Base-by-base conservation (phyloP, 2,888 invertebrate species). In the Tetramorium bicarinatum region DNA sequence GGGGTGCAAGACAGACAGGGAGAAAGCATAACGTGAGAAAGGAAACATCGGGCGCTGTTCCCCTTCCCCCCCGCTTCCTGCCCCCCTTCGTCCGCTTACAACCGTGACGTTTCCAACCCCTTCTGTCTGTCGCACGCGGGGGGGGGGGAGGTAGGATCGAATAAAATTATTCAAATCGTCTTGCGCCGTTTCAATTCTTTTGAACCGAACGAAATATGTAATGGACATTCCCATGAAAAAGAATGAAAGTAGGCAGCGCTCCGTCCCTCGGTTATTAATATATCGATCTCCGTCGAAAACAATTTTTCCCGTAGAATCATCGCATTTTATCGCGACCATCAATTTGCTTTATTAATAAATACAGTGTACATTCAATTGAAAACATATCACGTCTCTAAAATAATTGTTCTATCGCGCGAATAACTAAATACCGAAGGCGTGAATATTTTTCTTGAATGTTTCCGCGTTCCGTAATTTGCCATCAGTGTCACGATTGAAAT, bases 21-120 rank as follows among this genome's bases (percentile, higher is more conserved):
- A 83, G 87, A 87, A 79, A 80, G 75, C 81, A 44, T 84, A 66
- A 83, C 89, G 88, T 79, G 84, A 64, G 83, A 85, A 85, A 85
- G 82, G 82, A 86, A 86, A 83, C 85, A 83, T 59, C 74, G 79
- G 56, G 77, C 25, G 29, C 52, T 21, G 52, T 8, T 15, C 47
- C 49, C 29, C 9, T 59, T 15, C 29, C 13, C 34, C n/a, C 18
- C 2, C 15, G 29, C 29, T 29, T 38, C 25, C 11, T 18, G 11
- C 9, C 0, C 29, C 29, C 29, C 38, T 13, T 25, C 13, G n/a
- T 21, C 9, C 54, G 54, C 77, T 52, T 77, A 52, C n/a, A 72
- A 72, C 77, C 72, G 3, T 77, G 25, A 72, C 54, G 71, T n/a
- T 72, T 52, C n/a, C 54, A 77, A 72, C 54, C 52, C 69, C 72